Conservation (phyloP, 2,888 invertebrate genomes). For the Clistopyga incitator region DNA sequence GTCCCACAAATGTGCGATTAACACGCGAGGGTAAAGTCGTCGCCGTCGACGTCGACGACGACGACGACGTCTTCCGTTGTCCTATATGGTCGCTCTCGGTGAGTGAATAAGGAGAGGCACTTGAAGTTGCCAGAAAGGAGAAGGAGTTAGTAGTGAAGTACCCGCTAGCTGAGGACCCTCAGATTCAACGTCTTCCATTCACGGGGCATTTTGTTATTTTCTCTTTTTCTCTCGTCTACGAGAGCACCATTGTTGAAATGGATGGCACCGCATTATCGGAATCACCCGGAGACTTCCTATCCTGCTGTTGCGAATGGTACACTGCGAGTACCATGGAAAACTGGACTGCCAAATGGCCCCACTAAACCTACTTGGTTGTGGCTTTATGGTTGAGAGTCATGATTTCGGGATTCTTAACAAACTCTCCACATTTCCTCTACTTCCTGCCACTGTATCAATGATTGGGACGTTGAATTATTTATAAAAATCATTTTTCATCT, state of each 20-base stretch:
- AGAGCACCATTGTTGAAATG: background rate
- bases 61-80: slow-evolving; percentile 14
- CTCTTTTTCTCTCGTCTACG: slow-evolving; percentile 7
- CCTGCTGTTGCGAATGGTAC: background rate
- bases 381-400: background rate
- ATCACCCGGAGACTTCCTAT: background rate
- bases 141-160: background rate
- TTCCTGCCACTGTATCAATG: background rate
- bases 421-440: background rate
- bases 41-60: slow-evolving; percentile 28
- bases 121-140: slow-evolving; percentile 23
- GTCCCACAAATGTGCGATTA: slow-evolving; percentile 39
- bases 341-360: background rate
- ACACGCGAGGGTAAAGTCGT: slow-evolving; percentile 26
- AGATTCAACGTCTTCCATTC: slow-evolving; percentile 26
- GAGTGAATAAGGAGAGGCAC: slow-evolving; percentile 41
- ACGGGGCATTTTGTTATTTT: slow-evolving; percentile 50
- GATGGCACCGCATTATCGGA: background rate
- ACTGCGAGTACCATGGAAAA: background rate
- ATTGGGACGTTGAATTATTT: background rate
- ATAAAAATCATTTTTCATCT: no score
- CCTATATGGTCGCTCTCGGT: slow-evolving; percentile 1
- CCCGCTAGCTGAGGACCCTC: slow-evolving; percentile 33
- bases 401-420: background rate
- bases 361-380: background rate